These are phyloP conservation scores for Ricordea florida DNA, from an alignment of 92 coral and sea anemone genomes.

Conservation along the genomic window DNA sequence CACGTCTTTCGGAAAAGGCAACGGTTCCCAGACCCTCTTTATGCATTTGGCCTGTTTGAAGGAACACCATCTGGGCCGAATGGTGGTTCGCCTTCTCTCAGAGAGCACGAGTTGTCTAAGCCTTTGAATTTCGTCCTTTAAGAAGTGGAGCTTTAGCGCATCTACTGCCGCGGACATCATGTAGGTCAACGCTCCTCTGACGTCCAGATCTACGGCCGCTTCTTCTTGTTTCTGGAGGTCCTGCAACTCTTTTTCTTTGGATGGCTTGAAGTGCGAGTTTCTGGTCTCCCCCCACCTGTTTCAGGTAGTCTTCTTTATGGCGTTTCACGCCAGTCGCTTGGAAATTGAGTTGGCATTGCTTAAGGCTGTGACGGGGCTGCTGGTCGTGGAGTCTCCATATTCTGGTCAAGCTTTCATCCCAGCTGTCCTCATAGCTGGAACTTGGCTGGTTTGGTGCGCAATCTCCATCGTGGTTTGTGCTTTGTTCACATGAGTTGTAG, in stretches of 20 bases:
- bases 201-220: neutral
- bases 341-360: neutral
- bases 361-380: neutral
- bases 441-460: too few species aligned
- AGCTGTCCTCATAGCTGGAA: neutral
- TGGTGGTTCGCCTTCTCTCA: too few species aligned
- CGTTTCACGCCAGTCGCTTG: neutral
- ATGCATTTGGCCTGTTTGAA: neutral
- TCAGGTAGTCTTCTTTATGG: neutral
- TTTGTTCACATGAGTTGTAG: too few species aligned
- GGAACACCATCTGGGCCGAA: too few species aligned
- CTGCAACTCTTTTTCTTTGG: neutral
- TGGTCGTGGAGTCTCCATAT: neutral
- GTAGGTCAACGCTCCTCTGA: neutral
- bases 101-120: too few species aligned
- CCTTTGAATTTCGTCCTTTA: neutral
- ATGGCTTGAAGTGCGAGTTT: neutral
- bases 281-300: neutral
- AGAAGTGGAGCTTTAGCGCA: neutral
- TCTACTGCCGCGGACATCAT: neutral
- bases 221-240: neutral
- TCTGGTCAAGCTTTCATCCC: neutral
- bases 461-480: too few species aligned
- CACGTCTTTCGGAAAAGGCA: neutral
- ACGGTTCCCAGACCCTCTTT: neutral